phyloP scores from a whole-genome alignment of 2,113 vertebrate genomes.

The Neolamprologus longior region DNA sequence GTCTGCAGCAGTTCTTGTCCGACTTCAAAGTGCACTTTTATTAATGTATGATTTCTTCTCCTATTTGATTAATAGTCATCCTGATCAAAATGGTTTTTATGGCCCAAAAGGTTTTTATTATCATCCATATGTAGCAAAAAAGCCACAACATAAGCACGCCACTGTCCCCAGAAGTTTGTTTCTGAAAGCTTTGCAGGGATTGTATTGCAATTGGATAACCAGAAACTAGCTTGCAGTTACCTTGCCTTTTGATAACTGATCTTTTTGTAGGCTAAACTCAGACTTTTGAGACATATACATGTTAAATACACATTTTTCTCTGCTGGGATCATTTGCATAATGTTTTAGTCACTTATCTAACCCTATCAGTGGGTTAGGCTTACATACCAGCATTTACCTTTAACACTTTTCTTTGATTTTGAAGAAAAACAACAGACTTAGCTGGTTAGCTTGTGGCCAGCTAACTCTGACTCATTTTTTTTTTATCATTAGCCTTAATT shows the following conservation, averaged over 20 bases:
- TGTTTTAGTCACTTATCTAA: not conserved
- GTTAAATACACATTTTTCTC: not conserved
- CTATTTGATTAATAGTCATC: not conserved
- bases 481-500: not conserved
- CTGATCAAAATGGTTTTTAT: not conserved
- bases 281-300: not conserved
- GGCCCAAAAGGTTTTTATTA: not conserved
- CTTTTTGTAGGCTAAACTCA: not conserved
- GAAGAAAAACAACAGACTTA: not conserved
- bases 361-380: not conserved
- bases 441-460: not conserved
- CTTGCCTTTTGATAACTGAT: not conserved
- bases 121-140: not conserved
- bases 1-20: not conserved
- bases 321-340: not conserved
- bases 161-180: not conserved
- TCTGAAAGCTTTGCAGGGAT: not conserved
- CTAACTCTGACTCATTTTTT: not conserved
- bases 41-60: not conserved
- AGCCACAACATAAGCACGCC: not conserved
- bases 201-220: not conserved
- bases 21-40: not conserved
- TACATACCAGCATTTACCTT: not conserved
- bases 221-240: not conserved
- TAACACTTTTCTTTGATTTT: not conserved